Conservation (phyloP, 1,140 invertebrate genomes). For the Drosophila teissieri region DNA sequence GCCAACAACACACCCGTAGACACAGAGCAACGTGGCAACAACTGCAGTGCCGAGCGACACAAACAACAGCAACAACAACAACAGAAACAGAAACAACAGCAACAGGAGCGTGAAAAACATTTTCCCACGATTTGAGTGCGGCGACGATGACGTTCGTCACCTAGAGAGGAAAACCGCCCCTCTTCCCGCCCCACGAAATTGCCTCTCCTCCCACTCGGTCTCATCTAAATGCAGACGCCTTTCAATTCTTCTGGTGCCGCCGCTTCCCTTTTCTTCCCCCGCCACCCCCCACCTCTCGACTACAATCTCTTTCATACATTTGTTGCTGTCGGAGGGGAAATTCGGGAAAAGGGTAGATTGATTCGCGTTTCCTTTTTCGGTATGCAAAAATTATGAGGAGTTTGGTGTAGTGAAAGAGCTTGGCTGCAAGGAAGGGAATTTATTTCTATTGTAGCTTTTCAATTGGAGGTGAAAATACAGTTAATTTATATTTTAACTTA, state of each 20-base stretch:
- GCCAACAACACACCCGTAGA: constrained; percentile 28
- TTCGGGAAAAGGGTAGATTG: constrained; percentile 4
- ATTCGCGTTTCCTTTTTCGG: constrained; percentile 28
- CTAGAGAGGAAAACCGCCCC: constrained; percentile 33
- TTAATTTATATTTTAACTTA: no score
- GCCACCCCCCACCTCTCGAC: neutral
- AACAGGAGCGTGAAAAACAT: constrained; percentile 39
- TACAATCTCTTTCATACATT: constrained; percentile 33
- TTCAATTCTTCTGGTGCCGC: constrained; percentile 29
- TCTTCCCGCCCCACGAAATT: neutral
- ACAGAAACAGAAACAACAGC: constrained; percentile 10
- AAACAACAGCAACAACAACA: constrained; percentile 31
- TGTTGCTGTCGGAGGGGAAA: neutral
- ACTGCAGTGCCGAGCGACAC: constrained; percentile 7
- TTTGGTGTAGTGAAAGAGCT: neutral
- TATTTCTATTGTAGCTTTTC: neutral
- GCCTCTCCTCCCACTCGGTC: constrained; percentile 23
- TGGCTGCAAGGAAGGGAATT: no score
- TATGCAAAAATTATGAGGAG: constrained; percentile 15
- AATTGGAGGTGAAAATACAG: neutral
- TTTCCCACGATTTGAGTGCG: constrained; percentile 65
- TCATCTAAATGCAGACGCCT: constrained; percentile 51
- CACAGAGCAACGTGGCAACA: constrained; percentile 17
- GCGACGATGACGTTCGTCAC: constrained; percentile 51
- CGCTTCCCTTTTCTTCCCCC: constrained; percentile 15